phyloP scores from a whole-genome alignment of 2,113 vertebrate genomes.

The Sitta europaea region DNA sequence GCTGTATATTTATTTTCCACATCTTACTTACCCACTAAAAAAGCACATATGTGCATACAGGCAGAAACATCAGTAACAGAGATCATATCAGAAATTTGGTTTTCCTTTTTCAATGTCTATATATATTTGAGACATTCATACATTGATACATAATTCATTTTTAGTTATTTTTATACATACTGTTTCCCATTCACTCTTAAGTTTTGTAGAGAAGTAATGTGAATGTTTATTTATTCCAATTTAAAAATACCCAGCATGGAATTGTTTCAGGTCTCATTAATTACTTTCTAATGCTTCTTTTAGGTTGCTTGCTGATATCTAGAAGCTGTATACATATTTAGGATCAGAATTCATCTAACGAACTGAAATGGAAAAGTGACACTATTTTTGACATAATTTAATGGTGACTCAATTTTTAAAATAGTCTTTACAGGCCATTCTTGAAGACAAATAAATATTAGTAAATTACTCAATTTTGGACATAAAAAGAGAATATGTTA shows the following conservation, averaged over 20 bases:
- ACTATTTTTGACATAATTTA: not conserved
- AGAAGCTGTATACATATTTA: not conserved
- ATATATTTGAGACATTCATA: not conserved
- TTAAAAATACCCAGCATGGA: not conserved
- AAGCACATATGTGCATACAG: fast-evolving
- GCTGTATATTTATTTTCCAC: not conserved
- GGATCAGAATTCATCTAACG: not conserved
- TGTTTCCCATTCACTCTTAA: not conserved
- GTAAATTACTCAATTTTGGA: not conserved
- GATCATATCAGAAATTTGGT: not conserved
- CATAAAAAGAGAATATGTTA: not conserved
- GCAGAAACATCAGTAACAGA: not conserved
- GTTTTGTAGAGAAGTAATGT: not conserved
- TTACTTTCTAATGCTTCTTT: not conserved
- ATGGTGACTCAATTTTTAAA: not conserved
- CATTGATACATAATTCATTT: not conserved
- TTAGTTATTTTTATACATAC: not conserved
- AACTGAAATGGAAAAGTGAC: not conserved
- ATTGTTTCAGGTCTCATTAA: not conserved
- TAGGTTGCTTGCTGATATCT: not conserved
- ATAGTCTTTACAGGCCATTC: not conserved
- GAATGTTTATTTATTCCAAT: not conserved
- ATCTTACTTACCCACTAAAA: not conserved
- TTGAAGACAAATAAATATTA: not conserved
- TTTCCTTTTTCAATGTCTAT: not conserved